Percentiles rank a stretch among this genome's conserved stretches.
These are phyloP conservation scores for Crenichthys baileyi DNA, from an alignment of 2,797 vertebrate genomes.

Conservation along the genomic window DNA sequence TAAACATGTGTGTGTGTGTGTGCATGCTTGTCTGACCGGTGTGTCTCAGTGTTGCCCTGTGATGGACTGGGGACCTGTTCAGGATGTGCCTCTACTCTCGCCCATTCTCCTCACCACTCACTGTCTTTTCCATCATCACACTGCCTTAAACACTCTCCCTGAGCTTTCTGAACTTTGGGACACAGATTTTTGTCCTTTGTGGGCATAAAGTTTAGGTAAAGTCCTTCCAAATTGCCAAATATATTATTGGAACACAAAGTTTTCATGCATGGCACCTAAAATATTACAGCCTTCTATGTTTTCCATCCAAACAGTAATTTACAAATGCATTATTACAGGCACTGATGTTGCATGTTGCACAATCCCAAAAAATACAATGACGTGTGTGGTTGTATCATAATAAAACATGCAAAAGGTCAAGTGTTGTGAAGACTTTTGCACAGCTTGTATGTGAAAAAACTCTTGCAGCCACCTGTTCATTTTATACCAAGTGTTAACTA, in stretches of 20 bases:
- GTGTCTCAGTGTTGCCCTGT: too few relatives aligned
- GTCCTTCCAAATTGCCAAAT: not conserved
- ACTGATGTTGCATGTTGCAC: not conserved
- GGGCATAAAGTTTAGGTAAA: not conserved
- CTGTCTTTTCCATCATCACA: not conserved
- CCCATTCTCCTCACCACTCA: not conserved
- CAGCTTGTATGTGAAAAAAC: not conserved
- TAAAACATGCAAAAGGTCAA: not conserved
- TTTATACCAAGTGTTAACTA: constrained; percentile 12
- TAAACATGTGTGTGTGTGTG: too few relatives aligned
- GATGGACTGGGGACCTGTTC: too few relatives aligned
- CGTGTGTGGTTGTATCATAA: not conserved
- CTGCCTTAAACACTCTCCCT: not conserved
- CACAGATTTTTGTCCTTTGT: not conserved
- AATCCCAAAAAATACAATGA: not conserved
- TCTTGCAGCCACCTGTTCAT: constrained; percentile 10
- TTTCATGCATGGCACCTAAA: not conserved
- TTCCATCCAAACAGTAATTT: not conserved
- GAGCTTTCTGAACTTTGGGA: not conserved
- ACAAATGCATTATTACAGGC: not conserved
- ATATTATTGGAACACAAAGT: not conserved
- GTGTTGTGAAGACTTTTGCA: not conserved
- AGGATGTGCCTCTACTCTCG: too few relatives aligned
- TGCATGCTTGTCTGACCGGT: too few relatives aligned
- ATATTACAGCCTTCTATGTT: too few relatives aligned